Percentiles rank a stretch among this genome's conserved stretches.
Evolutionary conservation across 2,113 vertebrate genomes (phyloP).

Genomic region (Zeus faber): DNA sequence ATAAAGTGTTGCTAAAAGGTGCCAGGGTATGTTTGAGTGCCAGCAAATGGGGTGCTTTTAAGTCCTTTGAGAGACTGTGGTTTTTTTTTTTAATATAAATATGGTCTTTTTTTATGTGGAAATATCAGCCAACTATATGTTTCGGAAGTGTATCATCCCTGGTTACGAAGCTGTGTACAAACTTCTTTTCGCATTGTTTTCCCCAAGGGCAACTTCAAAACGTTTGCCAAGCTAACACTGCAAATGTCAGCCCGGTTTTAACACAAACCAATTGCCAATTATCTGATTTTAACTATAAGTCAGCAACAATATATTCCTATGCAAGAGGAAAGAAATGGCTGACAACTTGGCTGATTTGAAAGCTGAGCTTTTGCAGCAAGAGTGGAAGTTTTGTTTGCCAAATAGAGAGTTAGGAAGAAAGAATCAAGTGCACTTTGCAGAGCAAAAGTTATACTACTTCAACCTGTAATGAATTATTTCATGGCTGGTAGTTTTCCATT

Average conservation of each 20-base stretch:
- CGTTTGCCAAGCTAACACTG: constrained; percentile 11
- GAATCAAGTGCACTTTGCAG: too few species aligned
- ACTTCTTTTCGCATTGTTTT: constrained; percentile 25
- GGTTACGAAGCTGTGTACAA: too few species aligned
- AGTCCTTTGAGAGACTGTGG: not conserved
- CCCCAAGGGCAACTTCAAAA: constrained; percentile 14
- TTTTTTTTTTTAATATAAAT: not conserved
- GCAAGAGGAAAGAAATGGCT: not conserved
- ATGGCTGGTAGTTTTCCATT: constrained; percentile 32
- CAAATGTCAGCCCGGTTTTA: constrained; percentile 8
- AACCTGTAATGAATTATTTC: not conserved
- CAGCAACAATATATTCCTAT: constrained; percentile 5
- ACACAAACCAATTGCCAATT: constrained; percentile 20
- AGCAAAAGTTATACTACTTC: too few species aligned
- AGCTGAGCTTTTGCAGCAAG: too few species aligned
- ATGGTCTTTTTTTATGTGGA: constrained; percentile 19
- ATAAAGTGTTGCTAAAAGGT: not conserved
- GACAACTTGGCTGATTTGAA: not conserved
- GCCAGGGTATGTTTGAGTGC: not conserved
- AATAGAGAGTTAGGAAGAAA: too few species aligned
- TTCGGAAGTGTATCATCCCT: too few species aligned
- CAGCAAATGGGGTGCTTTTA: not conserved
- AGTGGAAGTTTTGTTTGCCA: too few species aligned
- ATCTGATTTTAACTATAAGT: constrained; percentile 1
- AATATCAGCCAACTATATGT: constrained; percentile 21